Evolutionary conservation across 2,113 vertebrate genomes (phyloP), one percentile per base, ranked within the genome.

Genomic region (Gymnocephalus cernua): DNA sequence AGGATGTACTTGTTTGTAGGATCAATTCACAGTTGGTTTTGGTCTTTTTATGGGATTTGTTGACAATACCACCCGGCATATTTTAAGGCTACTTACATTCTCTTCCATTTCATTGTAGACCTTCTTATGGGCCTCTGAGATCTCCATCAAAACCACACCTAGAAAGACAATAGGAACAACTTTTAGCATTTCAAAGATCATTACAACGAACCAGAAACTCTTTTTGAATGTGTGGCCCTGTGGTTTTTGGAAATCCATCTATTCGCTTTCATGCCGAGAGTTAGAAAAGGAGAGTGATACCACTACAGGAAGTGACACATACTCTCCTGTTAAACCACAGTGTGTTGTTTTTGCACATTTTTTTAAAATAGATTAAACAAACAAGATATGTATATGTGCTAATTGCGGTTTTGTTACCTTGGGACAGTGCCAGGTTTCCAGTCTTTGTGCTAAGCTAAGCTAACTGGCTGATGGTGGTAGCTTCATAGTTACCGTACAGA

Each of bases 141-240:
- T 99, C 86, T 99, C 98, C 92, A 97, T 93, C 47, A 99, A 95
- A 82, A 99, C 97, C 51, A 95, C 94, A 48, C 98, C 98, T 99
- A 89, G 71, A 78, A 48, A 80, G 41, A 92, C 27, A 86, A 19
- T 29, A 74, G 41, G 13, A 23, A 66, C 9, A 59, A n/a, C 21
- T 13, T 45, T 65, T 14, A 74, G 4, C 14, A 57, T 66, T 63
- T n/a, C 4, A 51, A 3, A 80, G 9, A 48, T 45, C 2, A 48
- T 4, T 54, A 45, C 11, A 57, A 35, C 44, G n/a, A 71, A 48
- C 63, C 4, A 16, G 9, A 45, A 77, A 47, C 2, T 47, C 2
- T 3, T 78, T 32, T 9, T 10, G 25, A 51, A 21, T 23, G 8
- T 63, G 58, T 19, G 12, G 13, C 6, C 27, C 32, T 32, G 11